Percentiles rank a stretch among this genome's conserved stretches.
Conservation (phyloP, 1,140 invertebrate species). For the Triops longicaudatus region DNA sequence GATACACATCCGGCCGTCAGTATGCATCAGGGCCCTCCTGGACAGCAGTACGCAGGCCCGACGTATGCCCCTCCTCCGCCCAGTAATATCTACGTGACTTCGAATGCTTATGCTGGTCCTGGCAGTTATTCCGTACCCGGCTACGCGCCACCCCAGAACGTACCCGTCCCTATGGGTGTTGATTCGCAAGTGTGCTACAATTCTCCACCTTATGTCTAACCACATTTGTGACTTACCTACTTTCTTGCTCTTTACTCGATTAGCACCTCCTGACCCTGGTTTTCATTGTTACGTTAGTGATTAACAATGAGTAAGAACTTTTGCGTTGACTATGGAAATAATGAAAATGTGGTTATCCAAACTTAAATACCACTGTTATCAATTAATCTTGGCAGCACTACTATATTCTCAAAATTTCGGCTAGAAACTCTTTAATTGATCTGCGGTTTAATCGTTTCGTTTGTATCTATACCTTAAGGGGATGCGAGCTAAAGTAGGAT, state of each 20-base stretch:
- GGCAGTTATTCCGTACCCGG: slow-evolving; percentile 6
- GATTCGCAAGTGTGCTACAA: background rate
- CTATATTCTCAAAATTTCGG: background rate
- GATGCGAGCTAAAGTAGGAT: background rate
- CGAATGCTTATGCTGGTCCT: slow-evolving; percentile 19
- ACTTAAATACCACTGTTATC: background rate
- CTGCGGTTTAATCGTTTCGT: background rate
- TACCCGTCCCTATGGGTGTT: background rate
- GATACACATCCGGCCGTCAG: background rate
- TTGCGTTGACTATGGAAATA: background rate
- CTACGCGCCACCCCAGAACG: background rate
- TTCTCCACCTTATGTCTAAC: background rate
- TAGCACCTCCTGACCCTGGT: background rate
- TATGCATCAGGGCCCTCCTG: background rate
- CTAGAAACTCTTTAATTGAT: background rate
- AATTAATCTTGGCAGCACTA: background rate
- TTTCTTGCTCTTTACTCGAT: background rate
- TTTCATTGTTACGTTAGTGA: background rate
- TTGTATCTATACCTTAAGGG: background rate
- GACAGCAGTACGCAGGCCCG: background rate
- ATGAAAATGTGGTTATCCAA: background rate
- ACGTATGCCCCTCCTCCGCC: slow-evolving; percentile 16
- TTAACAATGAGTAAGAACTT: background rate
- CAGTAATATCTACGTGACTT: background rate
- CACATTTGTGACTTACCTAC: background rate